Base-by-base conservation (phyloP, 2,113 vertebrate genomes). In the Archilochus colubris region DNA sequence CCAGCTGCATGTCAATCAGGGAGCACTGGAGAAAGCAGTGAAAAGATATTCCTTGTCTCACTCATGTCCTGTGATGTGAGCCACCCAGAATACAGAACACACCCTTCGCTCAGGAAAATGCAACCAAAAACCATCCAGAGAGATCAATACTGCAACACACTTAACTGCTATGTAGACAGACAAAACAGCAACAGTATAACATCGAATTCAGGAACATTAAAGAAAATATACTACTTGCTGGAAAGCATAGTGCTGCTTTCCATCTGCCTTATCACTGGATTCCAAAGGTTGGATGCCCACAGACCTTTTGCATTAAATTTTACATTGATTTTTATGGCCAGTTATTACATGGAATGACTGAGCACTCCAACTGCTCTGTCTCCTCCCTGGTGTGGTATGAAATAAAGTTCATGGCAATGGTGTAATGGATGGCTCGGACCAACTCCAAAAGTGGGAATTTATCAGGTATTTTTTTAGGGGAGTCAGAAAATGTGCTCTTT, bases 331-430 rank as follows among this genome's bases (percentile, higher is more conserved):
- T 98, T 97, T 96, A 97, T 81, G 92, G 78, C 57, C 90, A 59
- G 22, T 95, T 89, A 93, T 96, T 97, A 90, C 78, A 92, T 74
- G 91, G 74, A 91, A 78, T 86, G 88, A 94, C 92, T 82, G 74
- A 97, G 50, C 72, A 59, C 74, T 96, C 92, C 92, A 93, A 87
- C 82, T 95, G 87, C 92, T 95, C 66, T 69, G 59, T 85, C 72
- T 88, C 89, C 86, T 97, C 97, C 96, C 97, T 77, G 28, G 96
- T 96, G 97, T 96, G 86, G 83, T 97, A 97, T 95, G 96, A 98
- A 97, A 94, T 89, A 73, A 95, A 97, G 96, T 97, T 97, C 95
- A 96, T 69, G 88, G 91, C 94, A 95, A 44, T 3, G 6, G 89
- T 77, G 91, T 88, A 97, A 97, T 95, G 95, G 93, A 96, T 59